Conservation (phyloP, 2,888 invertebrate genomes). For the Sylvicola cinctus region DNA sequence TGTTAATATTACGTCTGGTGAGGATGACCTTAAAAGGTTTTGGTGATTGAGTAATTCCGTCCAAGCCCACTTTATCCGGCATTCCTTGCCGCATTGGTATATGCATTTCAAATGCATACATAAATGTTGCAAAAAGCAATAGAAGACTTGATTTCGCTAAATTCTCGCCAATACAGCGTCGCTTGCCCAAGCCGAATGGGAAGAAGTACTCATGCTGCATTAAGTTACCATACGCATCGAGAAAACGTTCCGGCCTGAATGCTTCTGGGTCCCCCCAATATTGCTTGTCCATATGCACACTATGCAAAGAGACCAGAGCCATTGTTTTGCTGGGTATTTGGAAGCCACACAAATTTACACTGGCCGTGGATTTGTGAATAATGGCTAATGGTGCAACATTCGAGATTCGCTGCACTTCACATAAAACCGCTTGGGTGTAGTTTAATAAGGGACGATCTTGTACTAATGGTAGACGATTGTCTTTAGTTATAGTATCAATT, state of each 20-base stretch:
- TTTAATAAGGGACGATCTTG: constrained; percentile 28
- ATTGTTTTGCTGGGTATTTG: constrained; percentile 30
- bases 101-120: constrained; percentile 30
- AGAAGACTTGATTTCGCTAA: constrained; percentile 39
- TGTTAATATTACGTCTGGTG: background rate
- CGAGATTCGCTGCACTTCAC: constrained; percentile 28
- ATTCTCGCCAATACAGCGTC: constrained; percentile 41
- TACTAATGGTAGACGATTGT: constrained; percentile 22
- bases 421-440: constrained; percentile 31
- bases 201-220: constrained; percentile 33
- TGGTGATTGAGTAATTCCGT: constrained; percentile 20
- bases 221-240: constrained; percentile 30
- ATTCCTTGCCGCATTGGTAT: constrained; percentile 12
- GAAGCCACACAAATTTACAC: constrained; percentile 24
- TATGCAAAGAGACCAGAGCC: constrained; percentile 31
- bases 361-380: constrained; percentile 16
- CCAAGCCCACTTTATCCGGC: constrained; percentile 14
- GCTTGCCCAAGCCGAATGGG: constrained; percentile 40
- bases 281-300: constrained; percentile 29
- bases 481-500: constrained; percentile 23
- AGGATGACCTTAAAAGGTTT: constrained; percentile 13
- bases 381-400: constrained; percentile 24
- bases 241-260: constrained; percentile 41
- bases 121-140: constrained; percentile 32
- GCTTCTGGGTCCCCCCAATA: constrained; percentile 35